phyloP scores from a whole-genome alignment of 2,888 invertebrate species.

The Dermolepida albohirtum region DNA sequence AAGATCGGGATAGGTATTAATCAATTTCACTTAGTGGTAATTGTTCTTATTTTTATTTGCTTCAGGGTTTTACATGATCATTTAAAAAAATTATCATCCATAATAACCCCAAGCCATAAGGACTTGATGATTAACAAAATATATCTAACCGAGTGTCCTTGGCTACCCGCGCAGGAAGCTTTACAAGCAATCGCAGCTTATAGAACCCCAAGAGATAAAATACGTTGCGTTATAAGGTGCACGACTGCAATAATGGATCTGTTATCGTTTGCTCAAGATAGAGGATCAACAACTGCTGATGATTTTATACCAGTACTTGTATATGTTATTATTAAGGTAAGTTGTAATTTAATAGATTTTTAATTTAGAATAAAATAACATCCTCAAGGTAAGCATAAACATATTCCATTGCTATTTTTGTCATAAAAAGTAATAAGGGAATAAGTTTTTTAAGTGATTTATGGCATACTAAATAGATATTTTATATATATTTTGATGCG shows the following conservation, averaged over 20 bases:
- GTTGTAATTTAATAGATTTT: constrained; percentile 5
- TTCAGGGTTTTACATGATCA: constrained; percentile 87
- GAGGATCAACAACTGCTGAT: constrained; percentile 87
- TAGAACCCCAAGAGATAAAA: constrained; percentile 89
- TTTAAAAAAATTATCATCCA: constrained; percentile 81
- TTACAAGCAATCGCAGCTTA: constrained; percentile 90
- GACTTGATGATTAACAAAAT: constrained; percentile 85
- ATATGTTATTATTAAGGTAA: constrained; percentile 93
- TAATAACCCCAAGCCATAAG: constrained; percentile 83
- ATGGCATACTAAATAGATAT: no score
- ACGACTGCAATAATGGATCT: constrained; percentile 95
- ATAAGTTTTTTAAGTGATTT: no score
- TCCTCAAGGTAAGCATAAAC: no score
- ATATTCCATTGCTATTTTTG: no score
- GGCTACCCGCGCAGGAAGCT: constrained; percentile 94
- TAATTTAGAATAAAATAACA: constrained; percentile 4
- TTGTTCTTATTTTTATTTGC: constrained; percentile 29
- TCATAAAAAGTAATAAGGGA: no score
- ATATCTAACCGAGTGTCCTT: constrained; percentile 92
- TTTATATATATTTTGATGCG: no score
- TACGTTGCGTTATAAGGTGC: constrained; percentile 83
- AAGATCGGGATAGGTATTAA: constrained; percentile 85
- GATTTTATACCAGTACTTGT: constrained; percentile 97
- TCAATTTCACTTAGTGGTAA: neutral
- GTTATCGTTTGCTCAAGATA: constrained; percentile 84